Evolutionary conservation across 2,888 invertebrate species (phyloP).

Genomic region (Chrysolina haemoptera): DNA sequence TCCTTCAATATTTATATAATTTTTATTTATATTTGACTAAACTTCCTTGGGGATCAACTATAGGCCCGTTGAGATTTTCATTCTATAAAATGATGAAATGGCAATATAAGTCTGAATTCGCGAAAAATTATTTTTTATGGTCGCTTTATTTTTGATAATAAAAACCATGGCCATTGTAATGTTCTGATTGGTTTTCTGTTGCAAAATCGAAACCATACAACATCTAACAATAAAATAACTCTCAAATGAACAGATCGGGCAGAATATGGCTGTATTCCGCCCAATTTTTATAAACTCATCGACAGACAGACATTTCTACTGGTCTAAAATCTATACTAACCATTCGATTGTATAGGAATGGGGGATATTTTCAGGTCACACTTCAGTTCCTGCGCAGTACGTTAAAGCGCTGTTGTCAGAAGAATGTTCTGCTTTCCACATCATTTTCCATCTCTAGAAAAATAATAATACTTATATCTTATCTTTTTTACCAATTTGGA

Average conservation of each 20-base stretch:
- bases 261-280: slow-evolving; percentile 53
- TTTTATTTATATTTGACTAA: neutral
- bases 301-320: slow-evolving; percentile 27
- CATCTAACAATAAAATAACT: slow-evolving; percentile 49
- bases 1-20: neutral
- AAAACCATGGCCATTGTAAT: neutral
- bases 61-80: neutral
- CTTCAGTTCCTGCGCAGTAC: slow-evolving; percentile 71
- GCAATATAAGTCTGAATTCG: neutral
- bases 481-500: no score
- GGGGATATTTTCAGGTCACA: slow-evolving; percentile 69
- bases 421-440: slow-evolving; percentile 70
- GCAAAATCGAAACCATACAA: slow-evolving; percentile 25
- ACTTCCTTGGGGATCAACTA: slow-evolving; percentile 11
- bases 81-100: neutral
- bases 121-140: no score
- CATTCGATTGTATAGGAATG: slow-evolving; percentile 68
- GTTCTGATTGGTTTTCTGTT: slow-evolving; percentile 1
- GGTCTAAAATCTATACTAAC: slow-evolving; percentile 61
- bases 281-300: slow-evolving; percentile 33
- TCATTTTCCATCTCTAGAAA: slow-evolving; percentile 70
- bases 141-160: no score
- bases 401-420: slow-evolving; percentile 68
- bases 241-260: slow-evolving; percentile 39
- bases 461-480: slow-evolving; percentile 23